phyloP scores from a whole-genome alignment of 2,113 vertebrate genomes.

The Alaudala cheleensis region DNA sequence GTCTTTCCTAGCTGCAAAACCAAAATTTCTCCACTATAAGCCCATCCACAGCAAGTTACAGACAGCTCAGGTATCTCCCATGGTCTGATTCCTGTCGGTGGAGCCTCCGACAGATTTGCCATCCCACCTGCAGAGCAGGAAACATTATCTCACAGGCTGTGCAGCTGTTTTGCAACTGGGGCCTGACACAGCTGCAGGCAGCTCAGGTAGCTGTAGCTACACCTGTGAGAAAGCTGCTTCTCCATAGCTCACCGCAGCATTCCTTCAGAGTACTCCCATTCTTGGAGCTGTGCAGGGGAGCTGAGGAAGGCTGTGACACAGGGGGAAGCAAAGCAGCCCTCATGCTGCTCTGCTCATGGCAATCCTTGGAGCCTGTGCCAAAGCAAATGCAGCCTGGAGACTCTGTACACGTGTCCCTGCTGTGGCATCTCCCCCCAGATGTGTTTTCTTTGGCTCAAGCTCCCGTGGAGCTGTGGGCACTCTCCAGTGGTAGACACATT shows the following conservation, averaged over 20 bases:
- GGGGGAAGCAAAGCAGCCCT: not conserved
- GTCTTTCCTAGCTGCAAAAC: not conserved
- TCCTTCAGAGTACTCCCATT: not conserved
- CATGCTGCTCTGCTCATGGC: not conserved
- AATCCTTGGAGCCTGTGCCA: not conserved
- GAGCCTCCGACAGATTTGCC: not conserved
- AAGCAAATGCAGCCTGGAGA: conserved; percentile 27
- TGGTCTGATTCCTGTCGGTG: rapidly evolving
- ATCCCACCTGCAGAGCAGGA: not conserved
- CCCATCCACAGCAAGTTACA: rapidly evolving
- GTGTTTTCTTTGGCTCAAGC: conserved; percentile 13
- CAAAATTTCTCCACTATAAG: rapidly evolving
- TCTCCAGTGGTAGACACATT: not conserved
- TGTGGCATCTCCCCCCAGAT: conserved; percentile 21
- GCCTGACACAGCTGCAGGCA: not conserved
- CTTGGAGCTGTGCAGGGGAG: not conserved
- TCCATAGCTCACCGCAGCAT: rapidly evolving
- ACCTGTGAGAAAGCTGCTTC: not conserved
- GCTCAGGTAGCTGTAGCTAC: not conserved
- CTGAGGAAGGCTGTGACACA: not conserved
- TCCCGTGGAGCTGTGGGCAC: not conserved
- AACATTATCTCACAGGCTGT: not conserved
- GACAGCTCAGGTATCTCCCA: not conserved
- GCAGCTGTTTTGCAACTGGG: not conserved
- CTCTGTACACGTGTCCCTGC: conserved; percentile 15